A percentile compares a stretch with the other conserved stretches of the same genome.
Evolutionary conservation across 2,113 vertebrate species (phyloP).

Genomic region (Cynopterus brachyotis): DNA sequence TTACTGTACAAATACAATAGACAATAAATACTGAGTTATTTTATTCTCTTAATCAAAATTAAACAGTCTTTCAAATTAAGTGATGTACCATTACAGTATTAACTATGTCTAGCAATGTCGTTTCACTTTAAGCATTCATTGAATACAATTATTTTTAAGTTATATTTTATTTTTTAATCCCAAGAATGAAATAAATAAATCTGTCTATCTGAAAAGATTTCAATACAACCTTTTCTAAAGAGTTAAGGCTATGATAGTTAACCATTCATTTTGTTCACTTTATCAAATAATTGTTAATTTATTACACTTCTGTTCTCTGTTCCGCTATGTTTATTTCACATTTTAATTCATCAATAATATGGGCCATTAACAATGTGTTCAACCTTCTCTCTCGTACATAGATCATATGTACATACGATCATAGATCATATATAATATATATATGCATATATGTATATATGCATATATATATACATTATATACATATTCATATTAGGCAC

Average conservation of each 20-base stretch:
- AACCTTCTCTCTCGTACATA: background rate
- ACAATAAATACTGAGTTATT: constrained; percentile 8
- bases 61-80: background rate
- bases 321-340: background rate
- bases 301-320: background rate
- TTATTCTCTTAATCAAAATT: constrained; percentile 23
- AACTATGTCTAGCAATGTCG: background rate
- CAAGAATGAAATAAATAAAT: background rate
- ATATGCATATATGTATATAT: too few species aligned
- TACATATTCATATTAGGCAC: background rate
- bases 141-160: background rate
- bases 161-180: background rate
- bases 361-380: background rate
- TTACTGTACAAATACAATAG: background rate
- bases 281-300: constrained; percentile 4
- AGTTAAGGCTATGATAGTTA: background rate
- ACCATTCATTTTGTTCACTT: background rate
- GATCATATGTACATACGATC: too few species aligned
- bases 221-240: background rate
- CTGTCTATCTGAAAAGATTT: background rate
- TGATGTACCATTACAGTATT: background rate
- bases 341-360: constrained; percentile 30
- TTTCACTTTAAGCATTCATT: background rate
- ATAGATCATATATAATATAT: too few species aligned
- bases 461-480: background rate